Conservation (phyloP, 2,888 invertebrate genomes). For the Xestia xanthographa region DNA sequence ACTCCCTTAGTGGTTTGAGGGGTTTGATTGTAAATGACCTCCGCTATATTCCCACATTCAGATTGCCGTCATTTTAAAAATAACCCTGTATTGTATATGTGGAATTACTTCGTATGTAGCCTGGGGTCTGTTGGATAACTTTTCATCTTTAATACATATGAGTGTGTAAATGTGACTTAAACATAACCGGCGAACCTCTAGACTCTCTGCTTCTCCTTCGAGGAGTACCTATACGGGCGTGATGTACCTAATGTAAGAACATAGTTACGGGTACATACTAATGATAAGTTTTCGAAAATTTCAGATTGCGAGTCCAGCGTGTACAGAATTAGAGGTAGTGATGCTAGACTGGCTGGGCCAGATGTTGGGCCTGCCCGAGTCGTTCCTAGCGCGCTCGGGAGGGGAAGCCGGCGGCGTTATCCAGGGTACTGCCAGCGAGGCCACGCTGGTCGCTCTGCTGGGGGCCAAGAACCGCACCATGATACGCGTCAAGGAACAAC, state of each 20-base stretch:
- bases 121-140: too few species aligned
- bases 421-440: conserved; percentile 98
- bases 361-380: conserved; percentile 96
- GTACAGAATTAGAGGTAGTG: conserved; percentile 98
- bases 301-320: conserved; percentile 98
- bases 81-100: too few species aligned
- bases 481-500: conserved; percentile 92
- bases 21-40: too few species aligned
- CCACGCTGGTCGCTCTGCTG: conserved; percentile 97
- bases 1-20: too few species aligned
- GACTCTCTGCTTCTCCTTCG: not conserved
- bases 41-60: too few species aligned
- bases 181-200: not conserved
- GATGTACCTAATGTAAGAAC: not conserved
- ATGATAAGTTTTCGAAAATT: conserved; percentile 56
- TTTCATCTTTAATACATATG: not conserved
- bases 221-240: not conserved
- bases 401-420: conserved; percentile 97
- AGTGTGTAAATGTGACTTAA: not conserved
- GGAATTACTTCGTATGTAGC: too few species aligned
- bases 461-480: conserved; percentile 95
- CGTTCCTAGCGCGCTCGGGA: conserved; percentile 95
- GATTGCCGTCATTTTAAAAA: too few species aligned
- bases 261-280: not conserved
- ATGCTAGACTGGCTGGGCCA: conserved; percentile 99